A percentile compares a stretch with the other conserved stretches of the same genome.
These are phyloP conservation scores for Leptosomus discolor DNA, from an alignment of 2,113 vertebrate species.

Conservation along the genomic window DNA sequence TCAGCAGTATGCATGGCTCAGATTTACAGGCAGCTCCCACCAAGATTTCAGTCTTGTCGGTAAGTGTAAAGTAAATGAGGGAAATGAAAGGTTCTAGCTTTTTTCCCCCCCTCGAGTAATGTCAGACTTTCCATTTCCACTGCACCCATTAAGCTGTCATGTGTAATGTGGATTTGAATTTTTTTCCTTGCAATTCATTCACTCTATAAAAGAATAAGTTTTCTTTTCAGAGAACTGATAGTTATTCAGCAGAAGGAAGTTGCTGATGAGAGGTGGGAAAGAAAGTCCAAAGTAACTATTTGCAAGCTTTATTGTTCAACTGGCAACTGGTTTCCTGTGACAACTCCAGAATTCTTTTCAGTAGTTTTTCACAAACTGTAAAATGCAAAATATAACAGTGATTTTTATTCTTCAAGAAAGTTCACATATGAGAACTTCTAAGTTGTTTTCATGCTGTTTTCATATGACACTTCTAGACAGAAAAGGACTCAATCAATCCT, in stretches of 20 bases:
- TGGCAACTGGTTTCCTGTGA: background rate
- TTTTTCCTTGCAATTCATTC: background rate
- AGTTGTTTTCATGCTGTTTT: background rate
- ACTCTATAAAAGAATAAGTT: background rate
- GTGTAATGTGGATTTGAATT: background rate
- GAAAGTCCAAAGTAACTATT: background rate
- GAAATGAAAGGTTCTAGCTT: background rate
- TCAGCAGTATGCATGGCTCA: background rate
- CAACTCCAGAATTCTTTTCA: background rate
- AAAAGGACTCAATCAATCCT: background rate
- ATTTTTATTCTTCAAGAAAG: background rate
- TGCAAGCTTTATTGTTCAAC: background rate
- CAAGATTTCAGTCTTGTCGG: background rate
- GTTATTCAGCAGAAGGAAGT: background rate
- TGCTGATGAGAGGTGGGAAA: background rate
- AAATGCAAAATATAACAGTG: background rate
- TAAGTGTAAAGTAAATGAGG: background rate
- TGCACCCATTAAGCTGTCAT: background rate
- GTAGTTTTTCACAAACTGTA: background rate
- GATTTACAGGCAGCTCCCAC: background rate
- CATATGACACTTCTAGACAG: background rate
- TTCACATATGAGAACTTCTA: background rate
- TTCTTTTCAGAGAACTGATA: background rate
- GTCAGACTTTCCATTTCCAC: background rate
- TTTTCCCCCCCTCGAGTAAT: background rate